Evolutionary conservation across 2,888 invertebrate genomes (phyloP).

Genomic region (Sepiola atlantica): DNA sequence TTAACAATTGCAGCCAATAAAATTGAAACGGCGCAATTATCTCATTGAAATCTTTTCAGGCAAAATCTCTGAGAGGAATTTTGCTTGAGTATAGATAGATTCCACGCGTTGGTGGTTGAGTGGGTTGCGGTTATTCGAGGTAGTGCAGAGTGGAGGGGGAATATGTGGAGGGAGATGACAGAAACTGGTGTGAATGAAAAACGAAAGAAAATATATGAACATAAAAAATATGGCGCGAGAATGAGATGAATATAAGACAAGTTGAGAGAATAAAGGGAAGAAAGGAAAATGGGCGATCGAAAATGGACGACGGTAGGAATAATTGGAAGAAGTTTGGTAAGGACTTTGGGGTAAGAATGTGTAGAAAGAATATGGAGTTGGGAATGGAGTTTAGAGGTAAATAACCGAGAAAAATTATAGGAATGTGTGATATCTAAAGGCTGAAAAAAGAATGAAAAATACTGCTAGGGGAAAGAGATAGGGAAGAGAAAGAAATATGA

Average conservation of each 20-base stretch:
- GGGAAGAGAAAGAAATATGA: neutral
- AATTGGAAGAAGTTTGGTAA: neutral
- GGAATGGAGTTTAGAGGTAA: neutral
- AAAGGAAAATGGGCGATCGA: neutral
- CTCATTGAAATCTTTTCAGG: conserved; percentile 18
- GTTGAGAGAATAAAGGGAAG: too few relatives aligned
- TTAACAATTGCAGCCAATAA: neutral
- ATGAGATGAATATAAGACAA: neutral
- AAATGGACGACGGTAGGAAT: neutral
- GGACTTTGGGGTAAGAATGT: neutral
- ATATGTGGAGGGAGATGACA: neutral
- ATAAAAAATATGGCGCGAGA: neutral
- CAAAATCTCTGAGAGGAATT: neutral
- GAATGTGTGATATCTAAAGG: neutral
- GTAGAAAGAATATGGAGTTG: neutral
- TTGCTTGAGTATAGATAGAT: neutral
- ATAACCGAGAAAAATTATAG: neutral
- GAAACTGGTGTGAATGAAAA: neutral
- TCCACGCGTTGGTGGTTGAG: neutral
- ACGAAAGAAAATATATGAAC: neutral
- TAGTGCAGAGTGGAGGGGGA: neutral
- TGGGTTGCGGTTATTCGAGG: neutral
- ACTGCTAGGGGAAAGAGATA: neutral
- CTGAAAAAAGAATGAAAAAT: neutral
- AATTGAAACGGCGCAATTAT: neutral